Evolutionary conservation across 2,888 invertebrate species (phyloP), one percentile per base, ranked within the genome.

Genomic region (Dione juno): DNA sequence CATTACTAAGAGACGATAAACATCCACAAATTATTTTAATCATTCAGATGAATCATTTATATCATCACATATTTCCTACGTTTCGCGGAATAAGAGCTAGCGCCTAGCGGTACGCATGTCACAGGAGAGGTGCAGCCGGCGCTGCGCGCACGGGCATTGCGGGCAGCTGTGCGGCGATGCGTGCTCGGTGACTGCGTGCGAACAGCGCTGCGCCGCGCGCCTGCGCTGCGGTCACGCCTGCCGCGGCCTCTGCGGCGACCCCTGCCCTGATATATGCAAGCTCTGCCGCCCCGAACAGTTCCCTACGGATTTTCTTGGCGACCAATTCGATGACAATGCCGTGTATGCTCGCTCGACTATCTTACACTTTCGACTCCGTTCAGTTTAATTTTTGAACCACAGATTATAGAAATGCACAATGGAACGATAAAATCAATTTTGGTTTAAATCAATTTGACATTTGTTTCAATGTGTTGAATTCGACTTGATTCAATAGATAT

Each of bases 221-320:
- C 85, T 92, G 74, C 64, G 77, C 48, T 96, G 96, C 86, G 88
- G 89, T 0, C 96, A 96, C 86, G 80, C 81, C n/a, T 95, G 96
- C 85, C 92, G 95, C 80, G 96, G 96, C 14, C 92, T 95, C 65
- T 96, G 96, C 87, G 96, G 95, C n/a, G 96, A 96, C 83, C 91
- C 90, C 11, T 96, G 96, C 83, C 95, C 95, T 16, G 83, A 83
- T 43, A 78, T 94, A 66, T 96, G 96, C 86, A 84, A 90, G 37
- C 61, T 81, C 16, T 96, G 96, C 86, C 78, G 94, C 72, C 87
- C 89, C n/a, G 93, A 92, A 10, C 77, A 86, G 72, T 90, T 94
- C 80, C 91, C 92, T 48, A 82, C 77, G 0, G 89, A 85, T 78
- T 88, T 90, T 79, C 79, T 88, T 52, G 89, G 87, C 16, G 85